A percentile compares a stretch with the other conserved stretches of the same genome.
phyloP scores from a whole-genome alignment of 2,888 invertebrate genomes.

The Aplocera efformata region DNA sequence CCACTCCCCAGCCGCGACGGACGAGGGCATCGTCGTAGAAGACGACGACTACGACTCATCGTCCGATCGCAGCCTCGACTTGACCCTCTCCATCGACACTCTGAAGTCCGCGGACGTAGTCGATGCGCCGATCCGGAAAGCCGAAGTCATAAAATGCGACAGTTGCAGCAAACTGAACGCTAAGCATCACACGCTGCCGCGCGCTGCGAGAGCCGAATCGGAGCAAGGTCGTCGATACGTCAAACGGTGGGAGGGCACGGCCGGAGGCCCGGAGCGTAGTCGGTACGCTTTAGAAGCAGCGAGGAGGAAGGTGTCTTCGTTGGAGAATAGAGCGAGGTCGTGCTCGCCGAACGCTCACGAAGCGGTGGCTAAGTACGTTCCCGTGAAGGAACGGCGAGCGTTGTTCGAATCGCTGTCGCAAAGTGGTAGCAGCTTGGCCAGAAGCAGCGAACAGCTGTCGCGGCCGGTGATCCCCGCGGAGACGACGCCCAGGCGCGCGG shows the following conservation, averaged over 20 bases:
- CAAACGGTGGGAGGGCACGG: conserved; percentile 71
- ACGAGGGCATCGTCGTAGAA: conserved; percentile 77
- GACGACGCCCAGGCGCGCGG: conserved; percentile 80
- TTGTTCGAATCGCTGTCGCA: conserved; percentile 85
- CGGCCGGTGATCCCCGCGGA: conserved; percentile 57
- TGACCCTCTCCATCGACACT: conserved; percentile 74
- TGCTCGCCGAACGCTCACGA: conserved; percentile 73
- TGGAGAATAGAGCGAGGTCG: conserved; percentile 67
- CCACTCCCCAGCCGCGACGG: conserved; percentile 74
- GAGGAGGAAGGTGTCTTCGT: conserved; percentile 62
- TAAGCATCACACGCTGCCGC: conserved; percentile 70
- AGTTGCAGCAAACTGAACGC: conserved; percentile 69
- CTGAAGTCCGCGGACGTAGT: conserved; percentile 67
- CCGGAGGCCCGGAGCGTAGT: conserved; percentile 64
- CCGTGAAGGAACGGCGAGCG: conserved; percentile 85
- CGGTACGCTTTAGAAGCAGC: conserved; percentile 67
- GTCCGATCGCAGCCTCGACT: conserved; percentile 79
- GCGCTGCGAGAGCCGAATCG: conserved; percentile 62
- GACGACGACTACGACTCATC: conserved; percentile 79
- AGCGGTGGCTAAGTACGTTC: conserved; percentile 82
- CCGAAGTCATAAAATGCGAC: conserved; percentile 69
- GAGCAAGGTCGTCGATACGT: conserved; percentile 69
- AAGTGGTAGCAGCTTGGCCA: conserved; percentile 81
- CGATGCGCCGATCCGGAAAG: conserved; percentile 66
- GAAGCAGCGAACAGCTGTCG: conserved; percentile 82